Evolutionary conservation across 2,797 vertebrate genomes (phyloP).

Genomic region (Trachurus trachurus): DNA sequence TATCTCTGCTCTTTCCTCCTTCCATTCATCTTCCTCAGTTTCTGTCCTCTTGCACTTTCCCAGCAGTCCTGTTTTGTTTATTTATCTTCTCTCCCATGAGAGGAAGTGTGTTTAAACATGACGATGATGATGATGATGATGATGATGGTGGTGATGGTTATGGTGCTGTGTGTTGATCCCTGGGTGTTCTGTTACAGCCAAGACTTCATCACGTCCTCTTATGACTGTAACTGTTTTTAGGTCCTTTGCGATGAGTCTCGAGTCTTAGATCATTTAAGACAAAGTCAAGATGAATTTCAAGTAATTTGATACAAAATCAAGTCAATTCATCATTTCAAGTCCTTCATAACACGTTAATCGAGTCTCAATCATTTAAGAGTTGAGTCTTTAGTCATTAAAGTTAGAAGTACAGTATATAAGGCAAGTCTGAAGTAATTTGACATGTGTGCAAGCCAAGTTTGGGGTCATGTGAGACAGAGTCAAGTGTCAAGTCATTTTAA

Average conservation of each 20-base stretch:
- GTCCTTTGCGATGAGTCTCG: background rate
- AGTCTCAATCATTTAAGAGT: no score
- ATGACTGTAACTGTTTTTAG: background rate
- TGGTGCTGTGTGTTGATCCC: slow-evolving; percentile 3
- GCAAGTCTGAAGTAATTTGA: background rate
- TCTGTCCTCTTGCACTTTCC: slow-evolving; percentile 20
- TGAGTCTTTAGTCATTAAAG: no score
- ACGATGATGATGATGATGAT: slow-evolving; percentile 5
- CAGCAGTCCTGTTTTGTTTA: slow-evolving; percentile 31
- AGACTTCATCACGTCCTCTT: background rate
- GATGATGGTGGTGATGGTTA: slow-evolving; percentile 3
- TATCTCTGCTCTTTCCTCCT: background rate
- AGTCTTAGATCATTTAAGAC: no score
- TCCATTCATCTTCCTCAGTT: slow-evolving; percentile 21
- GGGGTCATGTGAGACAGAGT: no score
- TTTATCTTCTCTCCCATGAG: slow-evolving; percentile 29
- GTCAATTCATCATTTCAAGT: no score
- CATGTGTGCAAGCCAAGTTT: no score
- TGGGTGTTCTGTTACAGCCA: background rate
- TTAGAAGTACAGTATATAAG: no score
- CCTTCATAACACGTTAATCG: no score
- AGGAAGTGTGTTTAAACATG: slow-evolving; percentile 44
- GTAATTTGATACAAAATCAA: background rate
- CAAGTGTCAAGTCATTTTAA: no score
- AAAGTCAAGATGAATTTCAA: no score